phyloP scores from a whole-genome alignment of 2,888 invertebrate species.

The Leucophenga montana region DNA sequence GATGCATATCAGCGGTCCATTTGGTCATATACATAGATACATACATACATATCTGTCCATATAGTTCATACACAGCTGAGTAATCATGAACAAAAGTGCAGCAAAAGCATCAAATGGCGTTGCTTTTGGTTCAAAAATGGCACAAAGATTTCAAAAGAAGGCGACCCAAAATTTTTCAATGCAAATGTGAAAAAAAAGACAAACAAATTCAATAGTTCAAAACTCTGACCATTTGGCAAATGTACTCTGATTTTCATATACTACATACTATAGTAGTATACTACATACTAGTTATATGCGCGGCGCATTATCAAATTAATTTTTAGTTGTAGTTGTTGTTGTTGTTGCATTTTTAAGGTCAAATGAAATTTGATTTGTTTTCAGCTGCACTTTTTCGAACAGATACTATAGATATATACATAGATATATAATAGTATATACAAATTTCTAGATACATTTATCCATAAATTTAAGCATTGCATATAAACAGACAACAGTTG shows the following conservation, averaged over 20 bases:
- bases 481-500: no score
- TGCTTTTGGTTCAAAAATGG: background rate
- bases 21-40: background rate
- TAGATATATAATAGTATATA: no score
- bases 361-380: background rate
- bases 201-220: background rate
- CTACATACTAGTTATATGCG: no score
- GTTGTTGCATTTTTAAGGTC: no score
- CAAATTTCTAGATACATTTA: no score
- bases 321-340: no score
- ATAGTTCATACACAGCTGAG: background rate
- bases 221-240: background rate
- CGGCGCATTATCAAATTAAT: no score
- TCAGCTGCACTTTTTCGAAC: no score
- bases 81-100: background rate
- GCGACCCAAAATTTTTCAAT: no score
- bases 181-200: background rate
- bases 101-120: background rate
- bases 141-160: background rate
- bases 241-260: no score
- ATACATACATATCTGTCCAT: background rate
- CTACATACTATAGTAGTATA: no score
- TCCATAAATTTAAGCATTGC: background rate
- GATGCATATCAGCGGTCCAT: constrained; percentile 21
- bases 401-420: no score